A percentile compares a stretch with the other conserved stretches of the same genome.
Conservation (phyloP, 2,797 vertebrate species). For the Stomatorhinus walkeri region DNA sequence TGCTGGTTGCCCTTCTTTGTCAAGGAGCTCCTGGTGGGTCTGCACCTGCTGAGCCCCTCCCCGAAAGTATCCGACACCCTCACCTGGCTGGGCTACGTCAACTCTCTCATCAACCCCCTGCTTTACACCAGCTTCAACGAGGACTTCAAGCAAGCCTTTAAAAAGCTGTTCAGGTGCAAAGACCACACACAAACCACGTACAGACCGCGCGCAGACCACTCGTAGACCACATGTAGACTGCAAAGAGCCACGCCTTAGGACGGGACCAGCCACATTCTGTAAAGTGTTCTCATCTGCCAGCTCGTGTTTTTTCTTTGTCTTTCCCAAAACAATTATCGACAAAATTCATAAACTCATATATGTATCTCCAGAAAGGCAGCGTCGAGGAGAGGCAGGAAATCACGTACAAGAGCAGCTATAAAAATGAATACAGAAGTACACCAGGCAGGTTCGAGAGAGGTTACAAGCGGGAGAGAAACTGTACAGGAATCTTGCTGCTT, state of each 20-base stretch:
- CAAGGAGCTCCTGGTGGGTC: constrained; percentile 76
- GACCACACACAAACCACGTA: constrained; percentile 54
- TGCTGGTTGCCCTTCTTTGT: constrained; percentile 89
- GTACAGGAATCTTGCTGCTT: neutral
- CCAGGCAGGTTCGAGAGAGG: neutral
- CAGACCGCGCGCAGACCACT: neutral
- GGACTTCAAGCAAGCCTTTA: constrained; percentile 82
- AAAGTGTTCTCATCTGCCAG: constrained; percentile 33
- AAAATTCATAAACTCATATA: constrained; percentile 7
- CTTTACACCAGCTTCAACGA: constrained; percentile 88
- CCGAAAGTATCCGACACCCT: constrained; percentile 68
- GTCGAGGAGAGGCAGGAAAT: neutral
- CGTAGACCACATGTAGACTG: constrained; percentile 56
- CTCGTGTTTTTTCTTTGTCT: constrained; percentile 21
- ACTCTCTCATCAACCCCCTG: constrained; percentile 84
- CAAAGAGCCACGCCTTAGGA: neutral
- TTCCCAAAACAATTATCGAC: constrained; percentile 20
- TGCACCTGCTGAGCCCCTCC: constrained; percentile 62
- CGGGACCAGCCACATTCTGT: neutral
- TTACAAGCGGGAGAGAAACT: neutral
- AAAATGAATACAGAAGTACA: neutral
- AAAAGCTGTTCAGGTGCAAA: constrained; percentile 69
- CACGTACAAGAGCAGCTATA: neutral
- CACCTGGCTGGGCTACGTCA: constrained; percentile 83
- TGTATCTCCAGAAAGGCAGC: neutral